phyloP scores from a whole-genome alignment of 1,140 invertebrate genomes.

The Hestina assimilis region DNA sequence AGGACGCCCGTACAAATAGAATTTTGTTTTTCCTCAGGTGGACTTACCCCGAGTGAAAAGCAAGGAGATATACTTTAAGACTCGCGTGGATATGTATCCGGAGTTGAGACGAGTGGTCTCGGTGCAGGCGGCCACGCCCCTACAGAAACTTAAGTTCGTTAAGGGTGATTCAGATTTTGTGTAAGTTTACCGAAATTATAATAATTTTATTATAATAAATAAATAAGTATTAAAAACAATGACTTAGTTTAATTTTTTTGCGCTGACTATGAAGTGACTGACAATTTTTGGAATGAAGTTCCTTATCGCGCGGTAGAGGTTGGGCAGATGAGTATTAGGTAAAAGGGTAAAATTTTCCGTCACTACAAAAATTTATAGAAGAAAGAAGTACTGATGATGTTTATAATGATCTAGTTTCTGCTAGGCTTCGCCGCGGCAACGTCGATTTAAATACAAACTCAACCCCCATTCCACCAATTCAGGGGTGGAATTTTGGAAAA shows the following conservation, averaged over 20 bases:
- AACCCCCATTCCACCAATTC: too few species aligned
- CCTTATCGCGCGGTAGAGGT: too few species aligned
- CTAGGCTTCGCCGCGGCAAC: too few species aligned
- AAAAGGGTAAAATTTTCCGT: too few species aligned
- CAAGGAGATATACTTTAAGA: slow-evolving; percentile 69
- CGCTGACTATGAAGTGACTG: too few species aligned
- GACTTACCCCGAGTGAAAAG: slow-evolving; percentile 68
- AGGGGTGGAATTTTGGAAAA: too few species aligned
- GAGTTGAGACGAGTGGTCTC: slow-evolving; percentile 51
- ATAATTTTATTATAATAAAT: background rate
- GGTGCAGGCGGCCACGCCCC: slow-evolving; percentile 60
- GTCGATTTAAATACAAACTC: too few species aligned
- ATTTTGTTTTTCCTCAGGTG: slow-evolving; percentile 47
- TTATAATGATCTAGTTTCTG: too few species aligned
- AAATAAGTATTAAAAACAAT: background rate
- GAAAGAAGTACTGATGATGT: too few species aligned
- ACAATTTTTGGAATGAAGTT: too few species aligned
- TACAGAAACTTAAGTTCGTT: slow-evolving; percentile 51
- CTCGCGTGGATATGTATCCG: slow-evolving; percentile 55
- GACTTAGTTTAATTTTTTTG: background rate
- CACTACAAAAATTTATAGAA: too few species aligned
- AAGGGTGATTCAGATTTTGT: slow-evolving; percentile 65
- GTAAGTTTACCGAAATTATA: slow-evolving; percentile 38
- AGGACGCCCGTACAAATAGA: background rate
- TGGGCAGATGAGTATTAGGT: too few species aligned